Evolutionary conservation across 2,888 invertebrate species (phyloP), one percentile per base, ranked within the genome.

Genomic region (Sphaeridia pumilis): DNA sequence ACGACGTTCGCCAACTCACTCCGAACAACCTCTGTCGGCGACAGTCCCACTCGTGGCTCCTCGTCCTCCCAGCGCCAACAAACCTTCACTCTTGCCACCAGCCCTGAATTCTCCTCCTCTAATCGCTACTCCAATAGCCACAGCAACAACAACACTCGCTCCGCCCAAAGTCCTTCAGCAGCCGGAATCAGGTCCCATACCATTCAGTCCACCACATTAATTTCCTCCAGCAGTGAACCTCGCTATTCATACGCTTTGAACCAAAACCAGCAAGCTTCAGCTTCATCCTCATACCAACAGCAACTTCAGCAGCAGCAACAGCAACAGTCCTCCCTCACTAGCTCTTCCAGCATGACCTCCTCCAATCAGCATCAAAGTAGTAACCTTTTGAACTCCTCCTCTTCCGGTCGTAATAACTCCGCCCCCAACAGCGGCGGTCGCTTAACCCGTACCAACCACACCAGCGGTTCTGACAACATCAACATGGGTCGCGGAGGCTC

Each of bases 401-500:
- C n/a, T n/a, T n/a, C n/a, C n/a, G n/a, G n/a, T n/a, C n/a, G n/a
- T n/a, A n/a, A n/a, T n/a, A n/a, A n/a, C n/a, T n/a, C n/a, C n/a
- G 7, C 10, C 7, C 10, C 10, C 5, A 20, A 14, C 5, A 5
- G 38, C 7, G 38, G 38, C 5, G 31, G 79, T 57, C 76, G 77
- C 58, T 75, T 78, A 46, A 72, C 76, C 1, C 72, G 75, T 0
- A n/a, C n/a, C n/a, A n/a, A n/a, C n/a, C n/a, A n/a, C n/a, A n/a
- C n/a, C n/a, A n/a, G n/a, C n/a, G 76, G 76, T 58, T 10, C 7
- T 14, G 84, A 84, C 66, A 84, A 83, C 68, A 71, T 84, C 31
- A 77, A 77, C 1, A 77, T 84, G 1, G 84, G 81, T 79, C 52
- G 55, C 42, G 68, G 68, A 20, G 55, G 63, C 51, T 17, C 38